Base-by-base conservation (phyloP, 2,888 invertebrate species). In the Lithophane semibrunnea region DNA sequence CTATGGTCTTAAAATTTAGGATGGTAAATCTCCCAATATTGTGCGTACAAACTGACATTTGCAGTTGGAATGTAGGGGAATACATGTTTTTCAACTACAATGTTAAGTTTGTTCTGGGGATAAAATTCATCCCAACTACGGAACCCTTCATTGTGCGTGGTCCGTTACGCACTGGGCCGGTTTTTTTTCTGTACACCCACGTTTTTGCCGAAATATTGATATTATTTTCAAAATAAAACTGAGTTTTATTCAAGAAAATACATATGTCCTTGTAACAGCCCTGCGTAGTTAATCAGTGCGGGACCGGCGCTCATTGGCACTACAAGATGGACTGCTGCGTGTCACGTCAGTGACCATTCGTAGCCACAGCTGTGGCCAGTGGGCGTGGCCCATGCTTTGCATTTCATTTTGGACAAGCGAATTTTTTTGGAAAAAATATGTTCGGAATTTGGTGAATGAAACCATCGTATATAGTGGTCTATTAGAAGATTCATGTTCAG, bases 301-400 rank as follows among this genome's bases (percentile, higher is more conserved):
- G 89, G 91, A 94, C 92, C 92, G 91, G 88, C 90, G 86, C 90
- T 94, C 93, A 94, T 94, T 94, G 94, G 90, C 92, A 90, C 90
- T 87, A 82, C 84, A 92, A 93, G 94, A 95, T 91, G 92, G 90
- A 96, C 92, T 91, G 93, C 92, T 85, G 56, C 77, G 68, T 76
- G 93, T 92, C 96, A 96, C 96, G 96, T 90, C 89, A 95, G 73
- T 56, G 65, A 64, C 73, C 80, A 81, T 79, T 86, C 68, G 61
- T 24, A 60, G 42, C 24, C 63, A 29, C 29, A 29, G 29, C 47
- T 75, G 64, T 42, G 63, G 18, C 42, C 69, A 13, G n/a, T 68
- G 79, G 87, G 88, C 76, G 82, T 79, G 83, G 75, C 58, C 49
- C 49, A 42, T 63, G 56, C 12, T 82, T 84, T 75, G 72, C 69